Percentiles rank a stretch among this genome's conserved stretches.
Conservation (phyloP, 2,888 invertebrate species). For the Eumerus sabulonum region DNA sequence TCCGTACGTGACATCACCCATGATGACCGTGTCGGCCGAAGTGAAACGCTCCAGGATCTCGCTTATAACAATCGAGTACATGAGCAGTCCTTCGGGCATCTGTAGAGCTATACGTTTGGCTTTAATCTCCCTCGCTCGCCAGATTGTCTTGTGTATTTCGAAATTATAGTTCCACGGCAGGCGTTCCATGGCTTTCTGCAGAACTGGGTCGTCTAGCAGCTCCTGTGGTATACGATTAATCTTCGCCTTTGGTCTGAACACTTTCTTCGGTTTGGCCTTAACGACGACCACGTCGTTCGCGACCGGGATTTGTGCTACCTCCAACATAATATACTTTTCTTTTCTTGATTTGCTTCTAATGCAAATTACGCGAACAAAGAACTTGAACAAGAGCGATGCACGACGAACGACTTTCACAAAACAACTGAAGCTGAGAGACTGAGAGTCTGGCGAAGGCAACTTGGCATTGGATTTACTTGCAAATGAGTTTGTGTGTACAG, state of each 20-base stretch:
- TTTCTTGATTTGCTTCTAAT: background rate
- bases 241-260: conserved; percentile 87
- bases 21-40: conserved; percentile 93
- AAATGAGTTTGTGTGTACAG: conserved; percentile 23
- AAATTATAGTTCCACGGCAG: conserved; percentile 98
- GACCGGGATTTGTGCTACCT: conserved; percentile 36
- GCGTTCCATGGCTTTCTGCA: conserved; percentile 86
- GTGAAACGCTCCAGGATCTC: conserved; percentile 96
- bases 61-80: conserved; percentile 95
- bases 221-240: conserved; percentile 90
- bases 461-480: conserved; percentile 20
- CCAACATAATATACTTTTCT: conserved; percentile 31
- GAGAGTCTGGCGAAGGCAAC: conserved; percentile 3
- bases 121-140: conserved; percentile 92
- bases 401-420: conserved; percentile 60
- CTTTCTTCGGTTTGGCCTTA: conserved; percentile 89
- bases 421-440: conserved; percentile 30
- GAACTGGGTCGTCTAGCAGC: conserved; percentile 85
- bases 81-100: conserved; percentile 96
- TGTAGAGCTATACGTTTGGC: conserved; percentile 95
- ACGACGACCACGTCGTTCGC: conserved; percentile 81
- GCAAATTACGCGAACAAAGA: conserved; percentile 39
- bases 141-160: conserved; percentile 98
- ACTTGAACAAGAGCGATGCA: conserved; percentile 11
- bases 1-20: conserved; percentile 99